Evolutionary conservation across 2,113 vertebrate genomes (phyloP), one percentile per base, ranked within the genome.

Genomic region (Seriola quinqueradiata): DNA sequence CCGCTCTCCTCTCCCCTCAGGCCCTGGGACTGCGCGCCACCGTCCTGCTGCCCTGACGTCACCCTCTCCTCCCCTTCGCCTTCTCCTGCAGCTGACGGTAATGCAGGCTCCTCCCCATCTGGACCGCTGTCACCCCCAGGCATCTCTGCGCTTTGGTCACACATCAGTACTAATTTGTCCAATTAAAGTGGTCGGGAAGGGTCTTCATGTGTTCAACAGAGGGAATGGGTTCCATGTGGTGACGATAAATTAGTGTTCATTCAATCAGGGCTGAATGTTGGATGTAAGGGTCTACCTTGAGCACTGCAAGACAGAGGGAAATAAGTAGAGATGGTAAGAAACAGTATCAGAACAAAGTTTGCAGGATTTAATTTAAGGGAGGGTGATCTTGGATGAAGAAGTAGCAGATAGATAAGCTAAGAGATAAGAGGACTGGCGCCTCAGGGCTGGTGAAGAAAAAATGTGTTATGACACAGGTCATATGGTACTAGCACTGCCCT

Each of bases 71-170:
- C 69, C 59, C 57, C 71, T 14, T 65, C 85, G 4, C 25, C 67
- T 1, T 50, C 83, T 60, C 61, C 73, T 4, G 71, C 59, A 5
- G 68, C 17, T 14, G 77, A 67, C 0, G 9, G 70, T 67, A 85
- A 84, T 0, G 28, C 59, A 17, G 82, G 63, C 44, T 90, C 89
- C 75, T 91, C 91, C 60, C 75, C 84, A 59, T 86, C 83, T 9
- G 66, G 82, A 16, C 85, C 23, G 0, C 80, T 76, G 28, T 90
- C 83, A 5, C 77, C 84, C 54, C 86, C 81, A 3, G 82, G 75
- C 92, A 94, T 90, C 77, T 81, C 89, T 2, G 3, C 9, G 16
- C 82, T 88, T 85, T 80, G 90, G 82, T 91, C 85, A 73, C 81
- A 84, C 87, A 90, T 92, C 63, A 90, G 34, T 65, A 68, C 66